A percentile compares a stretch with the other conserved stretches of the same genome.
These are phyloP conservation scores for Craterocephalus amniculus DNA, from an alignment of 2,797 vertebrate genomes.

Conservation along the genomic window DNA sequence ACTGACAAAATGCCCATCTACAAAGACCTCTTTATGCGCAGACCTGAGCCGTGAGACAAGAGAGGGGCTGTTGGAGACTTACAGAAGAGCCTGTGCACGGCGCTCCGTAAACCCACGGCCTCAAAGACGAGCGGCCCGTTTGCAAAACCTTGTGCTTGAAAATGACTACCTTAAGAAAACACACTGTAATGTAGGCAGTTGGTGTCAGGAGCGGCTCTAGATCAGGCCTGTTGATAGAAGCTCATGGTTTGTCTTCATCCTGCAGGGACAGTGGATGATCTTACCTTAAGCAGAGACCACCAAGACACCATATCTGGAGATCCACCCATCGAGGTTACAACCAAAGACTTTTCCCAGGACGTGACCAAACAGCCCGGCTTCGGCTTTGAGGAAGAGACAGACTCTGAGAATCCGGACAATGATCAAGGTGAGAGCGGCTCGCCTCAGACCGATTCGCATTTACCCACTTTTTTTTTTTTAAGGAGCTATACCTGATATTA, in stretches of 20 bases:
- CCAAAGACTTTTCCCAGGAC: slow-evolving; percentile 71
- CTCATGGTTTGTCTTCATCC: background rate
- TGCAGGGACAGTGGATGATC: slow-evolving; percentile 81
- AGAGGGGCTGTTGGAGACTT: slow-evolving; percentile 61
- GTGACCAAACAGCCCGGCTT: slow-evolving; percentile 71
- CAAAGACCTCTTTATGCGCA: slow-evolving; percentile 76
- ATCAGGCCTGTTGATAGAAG: background rate
- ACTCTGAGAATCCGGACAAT: slow-evolving; percentile 74
- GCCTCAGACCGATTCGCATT: background rate
- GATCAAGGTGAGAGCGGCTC: slow-evolving; percentile 79
- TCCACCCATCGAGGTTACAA: slow-evolving; percentile 81
- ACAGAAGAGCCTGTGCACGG: slow-evolving; percentile 49
- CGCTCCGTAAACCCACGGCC: slow-evolving; percentile 28
- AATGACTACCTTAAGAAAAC: slow-evolving; percentile 28
- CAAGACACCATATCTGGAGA: slow-evolving; percentile 90
- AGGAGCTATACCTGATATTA: no score
- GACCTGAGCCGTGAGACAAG: slow-evolving; percentile 56
- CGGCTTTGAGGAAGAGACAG: slow-evolving; percentile 85
- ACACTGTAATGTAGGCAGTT: background rate
- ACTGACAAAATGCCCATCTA: slow-evolving; percentile 64
- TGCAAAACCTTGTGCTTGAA: slow-evolving; percentile 6
- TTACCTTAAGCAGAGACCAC: slow-evolving; percentile 84
- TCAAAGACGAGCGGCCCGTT: slow-evolving; percentile 40
- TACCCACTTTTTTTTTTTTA: background rate
- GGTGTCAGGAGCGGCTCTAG: background rate